Conservation (phyloP, 2,797 vertebrate species). For the Craterocephalus amniculus region DNA sequence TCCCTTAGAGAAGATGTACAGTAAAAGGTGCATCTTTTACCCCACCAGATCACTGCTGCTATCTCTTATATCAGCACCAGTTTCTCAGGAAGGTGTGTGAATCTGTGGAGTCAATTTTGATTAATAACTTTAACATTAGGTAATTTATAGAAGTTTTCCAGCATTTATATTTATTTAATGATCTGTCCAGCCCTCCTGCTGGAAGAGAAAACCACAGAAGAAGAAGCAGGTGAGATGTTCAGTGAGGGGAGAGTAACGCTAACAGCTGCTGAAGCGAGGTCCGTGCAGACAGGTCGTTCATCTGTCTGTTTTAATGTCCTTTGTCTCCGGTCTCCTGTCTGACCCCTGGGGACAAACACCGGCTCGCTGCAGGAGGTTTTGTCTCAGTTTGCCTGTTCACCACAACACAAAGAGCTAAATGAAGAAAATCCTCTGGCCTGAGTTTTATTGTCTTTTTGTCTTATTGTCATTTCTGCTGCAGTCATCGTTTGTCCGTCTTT, state of each 20-base stretch:
- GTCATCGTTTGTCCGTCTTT: neutral
- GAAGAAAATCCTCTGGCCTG: neutral
- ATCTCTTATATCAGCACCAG: too few species aligned
- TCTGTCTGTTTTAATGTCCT: conserved; percentile 51
- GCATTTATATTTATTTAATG: neutral
- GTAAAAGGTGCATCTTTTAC: too few species aligned
- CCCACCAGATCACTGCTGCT: too few species aligned
- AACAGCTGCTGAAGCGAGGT: conserved; percentile 76
- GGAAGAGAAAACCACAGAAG: neutral
- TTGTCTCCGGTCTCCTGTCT: conserved; percentile 72
- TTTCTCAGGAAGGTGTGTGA: too few species aligned
- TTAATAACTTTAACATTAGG: too few species aligned
- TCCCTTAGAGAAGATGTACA: too few species aligned
- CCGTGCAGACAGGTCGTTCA: conserved; percentile 63
- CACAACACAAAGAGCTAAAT: neutral
- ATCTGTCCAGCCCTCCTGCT: neutral
- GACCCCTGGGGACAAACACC: conserved; percentile 69
- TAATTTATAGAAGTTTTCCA: too few species aligned
- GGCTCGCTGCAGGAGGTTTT: conserved; percentile 39
- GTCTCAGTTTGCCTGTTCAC: conserved; percentile 10
- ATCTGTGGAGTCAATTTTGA: too few species aligned
- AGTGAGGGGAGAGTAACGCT: conserved; percentile 75
- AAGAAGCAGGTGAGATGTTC: conserved; percentile 28
- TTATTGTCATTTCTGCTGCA: neutral
- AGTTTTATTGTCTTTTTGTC: neutral